phyloP scores from a whole-genome alignment of 2,888 invertebrate species.

The Listrodromus nycthemerus region DNA sequence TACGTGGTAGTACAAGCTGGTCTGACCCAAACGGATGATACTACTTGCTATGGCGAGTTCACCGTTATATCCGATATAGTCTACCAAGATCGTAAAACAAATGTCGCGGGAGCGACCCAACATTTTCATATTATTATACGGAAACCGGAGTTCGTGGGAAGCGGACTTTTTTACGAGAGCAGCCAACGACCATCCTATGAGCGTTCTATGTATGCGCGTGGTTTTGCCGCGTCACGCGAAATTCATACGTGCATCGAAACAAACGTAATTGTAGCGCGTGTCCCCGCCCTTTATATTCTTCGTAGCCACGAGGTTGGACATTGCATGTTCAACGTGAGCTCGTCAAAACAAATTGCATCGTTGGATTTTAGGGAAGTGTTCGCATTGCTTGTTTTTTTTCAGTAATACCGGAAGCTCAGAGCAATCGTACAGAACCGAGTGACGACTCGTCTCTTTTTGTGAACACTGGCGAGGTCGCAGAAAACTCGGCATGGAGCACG shows the following conservation, averaged over 20 bases:
- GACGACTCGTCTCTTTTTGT: background rate
- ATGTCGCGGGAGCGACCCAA: slow-evolving; percentile 49
- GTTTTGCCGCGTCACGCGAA: background rate
- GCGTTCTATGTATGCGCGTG: background rate
- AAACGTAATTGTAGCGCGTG: background rate
- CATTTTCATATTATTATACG: slow-evolving; percentile 59
- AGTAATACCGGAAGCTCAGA: background rate
- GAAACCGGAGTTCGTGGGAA: slow-evolving; percentile 1
- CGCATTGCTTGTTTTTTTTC: background rate
- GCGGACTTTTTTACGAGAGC: slow-evolving; percentile 34
- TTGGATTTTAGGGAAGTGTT: background rate
- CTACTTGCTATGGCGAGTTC: background rate
- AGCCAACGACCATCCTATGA: slow-evolving; percentile 6
- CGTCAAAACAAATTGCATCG: slow-evolving; percentile 11
- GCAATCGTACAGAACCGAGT: background rate
- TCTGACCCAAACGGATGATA: background rate
- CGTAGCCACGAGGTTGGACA: background rate
- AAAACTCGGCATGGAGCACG: background rate
- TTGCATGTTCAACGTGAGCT: background rate
- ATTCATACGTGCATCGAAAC: background rate
- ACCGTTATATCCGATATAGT: slow-evolving; percentile 11
- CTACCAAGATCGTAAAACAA: slow-evolving; percentile 47
- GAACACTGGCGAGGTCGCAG: background rate
- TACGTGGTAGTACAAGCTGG: background rate
- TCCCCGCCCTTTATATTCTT: background rate